phyloP scores from a whole-genome alignment of 2,113 vertebrate species.

The Nettapus auritus region DNA sequence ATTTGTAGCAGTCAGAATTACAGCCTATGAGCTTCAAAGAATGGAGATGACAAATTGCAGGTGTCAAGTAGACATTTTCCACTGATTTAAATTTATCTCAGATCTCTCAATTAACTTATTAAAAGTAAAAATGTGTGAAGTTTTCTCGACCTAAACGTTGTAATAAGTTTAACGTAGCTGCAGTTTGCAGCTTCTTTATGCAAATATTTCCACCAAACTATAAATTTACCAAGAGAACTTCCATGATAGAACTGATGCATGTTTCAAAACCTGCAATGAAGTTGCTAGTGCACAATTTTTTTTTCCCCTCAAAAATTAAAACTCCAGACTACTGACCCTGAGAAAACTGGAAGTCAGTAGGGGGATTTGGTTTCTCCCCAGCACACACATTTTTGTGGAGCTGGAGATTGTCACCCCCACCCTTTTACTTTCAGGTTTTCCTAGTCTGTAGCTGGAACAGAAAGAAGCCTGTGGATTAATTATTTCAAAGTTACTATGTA shows the following conservation, averaged over 20 bases:
- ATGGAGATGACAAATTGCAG: background rate
- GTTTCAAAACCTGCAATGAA: background rate
- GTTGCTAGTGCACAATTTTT: background rate
- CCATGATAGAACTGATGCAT: background rate
- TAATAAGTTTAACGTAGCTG: background rate
- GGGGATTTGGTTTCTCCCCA: background rate
- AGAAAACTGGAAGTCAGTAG: background rate
- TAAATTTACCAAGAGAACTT: background rate
- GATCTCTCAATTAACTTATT: background rate
- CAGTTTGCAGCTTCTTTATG: slow-evolving; percentile 11
- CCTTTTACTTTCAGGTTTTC: background rate
- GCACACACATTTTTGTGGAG: background rate
- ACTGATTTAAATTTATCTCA: background rate
- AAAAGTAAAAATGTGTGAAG: background rate
- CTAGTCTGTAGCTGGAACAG: background rate
- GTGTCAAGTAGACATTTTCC: background rate
- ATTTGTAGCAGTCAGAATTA: background rate
- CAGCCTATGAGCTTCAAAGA: background rate
- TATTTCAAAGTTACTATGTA: background rate
- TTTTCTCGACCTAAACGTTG: background rate
- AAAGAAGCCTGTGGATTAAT: background rate
- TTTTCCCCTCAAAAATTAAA: background rate
- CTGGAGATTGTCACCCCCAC: background rate
- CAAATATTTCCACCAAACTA: background rate
- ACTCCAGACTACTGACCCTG: background rate